Evolutionary conservation across 2,888 invertebrate species (phyloP).

Genomic region (Synergus umbraculus): DNA sequence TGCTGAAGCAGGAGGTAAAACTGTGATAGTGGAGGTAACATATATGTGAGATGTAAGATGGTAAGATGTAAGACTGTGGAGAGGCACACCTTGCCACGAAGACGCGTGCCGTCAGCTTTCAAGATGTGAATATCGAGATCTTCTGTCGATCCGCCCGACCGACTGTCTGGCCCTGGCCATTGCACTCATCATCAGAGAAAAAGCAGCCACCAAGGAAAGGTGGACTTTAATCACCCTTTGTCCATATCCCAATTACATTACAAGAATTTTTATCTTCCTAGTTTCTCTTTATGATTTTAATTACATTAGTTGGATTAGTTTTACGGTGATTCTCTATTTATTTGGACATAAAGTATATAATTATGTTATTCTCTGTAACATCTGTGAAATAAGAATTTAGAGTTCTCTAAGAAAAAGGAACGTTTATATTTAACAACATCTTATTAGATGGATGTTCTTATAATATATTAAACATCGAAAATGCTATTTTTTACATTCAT

Average conservation of each 20-base stretch:
- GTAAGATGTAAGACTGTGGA: conserved; percentile 44
- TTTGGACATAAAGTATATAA: background rate
- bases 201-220: conserved; percentile 57
- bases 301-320: background rate
- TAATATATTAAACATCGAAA: too few species aligned
- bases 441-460: too few species aligned
- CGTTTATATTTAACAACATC: too few species aligned
- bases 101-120: conserved; percentile 71
- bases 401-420: too few species aligned
- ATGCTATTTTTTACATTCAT: too few species aligned
- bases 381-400: background rate
- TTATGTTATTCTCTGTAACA: background rate
- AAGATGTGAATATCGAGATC: conserved; percentile 69
- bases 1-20: conserved; percentile 59
- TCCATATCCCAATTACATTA: conserved; percentile 16
- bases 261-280: conserved; percentile 13
- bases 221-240: conserved; percentile 50
- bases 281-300: conserved; percentile 13
- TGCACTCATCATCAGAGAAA: conserved; percentile 59
- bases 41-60: conserved; percentile 35
- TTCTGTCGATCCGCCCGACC: conserved; percentile 53
- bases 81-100: conserved; percentile 68
- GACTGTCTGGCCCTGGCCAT: conserved; percentile 62
- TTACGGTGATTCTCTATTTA: background rate
- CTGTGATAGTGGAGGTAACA: background rate